These are phyloP conservation scores for Serranus cabrilla DNA, from an alignment of 2,797 vertebrate species.

Conservation along the genomic window DNA sequence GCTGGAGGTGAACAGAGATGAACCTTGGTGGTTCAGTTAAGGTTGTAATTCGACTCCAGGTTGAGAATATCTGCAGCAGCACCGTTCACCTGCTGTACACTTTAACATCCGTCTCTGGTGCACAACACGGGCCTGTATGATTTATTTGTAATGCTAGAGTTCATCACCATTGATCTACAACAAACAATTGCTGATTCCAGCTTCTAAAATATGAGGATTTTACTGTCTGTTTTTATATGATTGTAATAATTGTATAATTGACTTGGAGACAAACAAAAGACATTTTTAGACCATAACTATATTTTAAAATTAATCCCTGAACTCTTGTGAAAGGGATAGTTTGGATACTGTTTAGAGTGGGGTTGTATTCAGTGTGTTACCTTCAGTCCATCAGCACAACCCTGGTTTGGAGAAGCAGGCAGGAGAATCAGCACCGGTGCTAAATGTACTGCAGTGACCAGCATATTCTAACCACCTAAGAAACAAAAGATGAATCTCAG, in stretches of 20 bases:
- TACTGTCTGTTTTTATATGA: background rate
- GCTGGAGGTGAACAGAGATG: background rate
- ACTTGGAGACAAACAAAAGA: background rate
- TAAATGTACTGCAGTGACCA: no score
- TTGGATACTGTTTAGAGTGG: no score
- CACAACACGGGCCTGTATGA: background rate
- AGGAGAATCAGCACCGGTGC: no score
- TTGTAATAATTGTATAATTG: no score
- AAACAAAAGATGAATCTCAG: no score
- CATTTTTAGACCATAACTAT: background rate
- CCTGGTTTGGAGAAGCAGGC: no score
- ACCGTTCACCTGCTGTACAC: slow-evolving; percentile 3
- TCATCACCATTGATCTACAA: background rate
- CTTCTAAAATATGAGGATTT: background rate
- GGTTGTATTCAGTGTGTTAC: no score
- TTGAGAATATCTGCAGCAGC: slow-evolving; percentile 8
- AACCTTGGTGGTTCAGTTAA: background rate
- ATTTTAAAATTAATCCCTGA: no score
- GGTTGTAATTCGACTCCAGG: slow-evolving; percentile 37
- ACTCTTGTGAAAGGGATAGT: no score
- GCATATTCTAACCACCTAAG: no score
- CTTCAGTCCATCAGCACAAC: no score
- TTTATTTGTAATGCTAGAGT: background rate
- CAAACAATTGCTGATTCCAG: background rate
- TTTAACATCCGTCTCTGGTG: background rate